phyloP scores from a whole-genome alignment of 1,140 invertebrate genomes.

The Drosophila navojoa region DNA sequence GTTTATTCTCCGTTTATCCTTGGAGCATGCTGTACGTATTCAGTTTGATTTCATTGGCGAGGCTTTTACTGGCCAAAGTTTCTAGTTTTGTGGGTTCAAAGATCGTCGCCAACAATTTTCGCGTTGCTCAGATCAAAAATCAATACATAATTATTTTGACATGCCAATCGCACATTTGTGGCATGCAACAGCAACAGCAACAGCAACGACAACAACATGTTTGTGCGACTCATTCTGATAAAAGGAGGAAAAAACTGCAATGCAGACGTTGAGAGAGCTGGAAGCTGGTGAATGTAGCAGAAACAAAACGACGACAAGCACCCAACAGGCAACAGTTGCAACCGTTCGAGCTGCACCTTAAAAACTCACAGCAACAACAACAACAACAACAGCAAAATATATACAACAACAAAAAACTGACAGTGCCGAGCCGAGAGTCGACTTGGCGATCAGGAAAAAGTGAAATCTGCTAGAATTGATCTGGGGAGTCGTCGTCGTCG shows the following conservation, averaged over 20 bases:
- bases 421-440: constrained; percentile 56
- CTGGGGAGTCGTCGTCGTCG: constrained; percentile 70
- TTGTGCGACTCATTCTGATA: constrained; percentile 78
- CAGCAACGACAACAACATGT: constrained; percentile 60
- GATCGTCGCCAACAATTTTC: constrained; percentile 37
- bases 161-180: constrained; percentile 82
- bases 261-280: constrained; percentile 39
- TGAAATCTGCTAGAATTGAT: constrained; percentile 83
- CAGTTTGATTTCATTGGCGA: neutral
- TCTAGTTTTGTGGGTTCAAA: constrained; percentile 19
- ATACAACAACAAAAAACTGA: constrained; percentile 44
- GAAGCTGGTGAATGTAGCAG: constrained; percentile 65
- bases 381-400: constrained; percentile 11
- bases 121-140: constrained; percentile 73
- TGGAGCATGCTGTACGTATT: constrained; percentile 9
- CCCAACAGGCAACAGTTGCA: constrained; percentile 69
- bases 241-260: constrained; percentile 49
- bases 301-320: constrained; percentile 69
- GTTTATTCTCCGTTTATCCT: constrained; percentile 46
- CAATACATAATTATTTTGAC: constrained; percentile 83
- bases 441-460: constrained; percentile 54
- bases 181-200: constrained; percentile 70
- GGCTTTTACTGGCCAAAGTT: constrained; percentile 9
- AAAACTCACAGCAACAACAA: constrained; percentile 30
- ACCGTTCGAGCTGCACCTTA: constrained; percentile 76